Percentiles rank a stretch among this genome's conserved stretches.
phyloP scores from a whole-genome alignment of 53 echinoderm and acorn worm genomes.

The Holothuria leucospilota region DNA sequence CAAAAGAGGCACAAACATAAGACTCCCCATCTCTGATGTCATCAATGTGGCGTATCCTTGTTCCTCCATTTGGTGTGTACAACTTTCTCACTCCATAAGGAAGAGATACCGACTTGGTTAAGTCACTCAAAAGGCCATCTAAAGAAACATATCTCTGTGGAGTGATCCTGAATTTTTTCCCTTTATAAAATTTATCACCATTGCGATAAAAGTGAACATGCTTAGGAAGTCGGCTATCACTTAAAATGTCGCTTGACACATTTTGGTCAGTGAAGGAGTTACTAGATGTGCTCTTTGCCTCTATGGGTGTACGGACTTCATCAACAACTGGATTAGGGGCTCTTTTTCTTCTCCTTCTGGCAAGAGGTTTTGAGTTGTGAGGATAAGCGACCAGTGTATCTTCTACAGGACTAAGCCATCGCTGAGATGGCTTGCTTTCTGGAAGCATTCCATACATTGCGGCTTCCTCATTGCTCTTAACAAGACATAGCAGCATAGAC shows the following conservation, averaged over 20 bases:
- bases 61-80: slow-evolving; percentile 72
- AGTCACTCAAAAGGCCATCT: slow-evolving; percentile 83
- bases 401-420: slow-evolving; percentile 54
- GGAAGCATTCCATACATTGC: slow-evolving; percentile 49
- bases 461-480: slow-evolving; percentile 21
- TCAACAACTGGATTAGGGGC: neutral
- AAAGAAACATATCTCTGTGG: slow-evolving; percentile 89
- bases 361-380: slow-evolving; percentile 36
- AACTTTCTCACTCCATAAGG: slow-evolving; percentile 94
- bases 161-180: slow-evolving; percentile 89
- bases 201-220: slow-evolving; percentile 92
- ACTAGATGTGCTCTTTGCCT: neutral
- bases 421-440: slow-evolving; percentile 45
- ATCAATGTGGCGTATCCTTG: slow-evolving; percentile 73
- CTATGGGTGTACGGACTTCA: neutral
- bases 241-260: slow-evolving; percentile 60
- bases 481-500: no score
- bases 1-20: slow-evolving; percentile 97
- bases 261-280: neutral
- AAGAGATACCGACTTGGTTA: slow-evolving; percentile 89
- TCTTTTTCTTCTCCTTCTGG: slow-evolving; percentile 14
- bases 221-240: slow-evolving; percentile 73
- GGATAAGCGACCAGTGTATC: slow-evolving; percentile 64
- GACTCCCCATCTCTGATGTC: slow-evolving; percentile 84
- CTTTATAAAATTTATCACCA: slow-evolving; percentile 92